These are phyloP conservation scores for Corythoichthys haematopterus DNA, from an alignment of 2,113 vertebrate species.

Conservation along the genomic window DNA sequence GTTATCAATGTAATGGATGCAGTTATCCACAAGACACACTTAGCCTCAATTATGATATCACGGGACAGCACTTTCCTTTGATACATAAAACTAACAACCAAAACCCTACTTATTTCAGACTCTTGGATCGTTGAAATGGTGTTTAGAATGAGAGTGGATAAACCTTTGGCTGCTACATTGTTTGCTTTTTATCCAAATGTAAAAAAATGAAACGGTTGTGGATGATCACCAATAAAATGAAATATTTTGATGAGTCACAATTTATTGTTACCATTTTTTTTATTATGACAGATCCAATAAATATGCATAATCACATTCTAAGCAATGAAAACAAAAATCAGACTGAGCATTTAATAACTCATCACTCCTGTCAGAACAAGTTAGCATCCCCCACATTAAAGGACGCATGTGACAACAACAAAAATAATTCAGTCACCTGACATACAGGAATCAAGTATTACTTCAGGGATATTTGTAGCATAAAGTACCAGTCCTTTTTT, in stretches of 20 bases:
- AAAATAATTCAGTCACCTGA: conserved; percentile 34
- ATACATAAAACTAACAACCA: too few relatives aligned
- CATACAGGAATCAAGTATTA: conserved; percentile 21
- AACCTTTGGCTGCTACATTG: not conserved
- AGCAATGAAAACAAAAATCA: not conserved
- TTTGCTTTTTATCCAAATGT: not conserved
- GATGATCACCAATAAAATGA: not conserved
- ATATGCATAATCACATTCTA: conserved; percentile 4
- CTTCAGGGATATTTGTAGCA: conserved; percentile 7
- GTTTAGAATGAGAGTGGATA: not conserved
- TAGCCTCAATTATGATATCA: not conserved
- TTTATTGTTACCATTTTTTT: not conserved
- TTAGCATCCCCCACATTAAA: too few relatives aligned
- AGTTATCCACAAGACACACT: not conserved
- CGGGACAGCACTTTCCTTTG: not conserved
- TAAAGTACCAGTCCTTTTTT: not conserved
- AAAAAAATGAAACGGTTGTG: not conserved
- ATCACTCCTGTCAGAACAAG: too few relatives aligned
- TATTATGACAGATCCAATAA: not conserved
- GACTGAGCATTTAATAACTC: too few relatives aligned
- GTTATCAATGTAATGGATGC: not conserved
- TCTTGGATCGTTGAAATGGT: not conserved
- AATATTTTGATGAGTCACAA: not conserved
- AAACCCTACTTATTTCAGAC: not conserved
- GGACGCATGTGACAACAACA: too few relatives aligned